A percentile compares a stretch with the other conserved stretches of the same genome.
Conservation (phyloP, 2,113 vertebrate genomes). For the Channa argus region DNA sequence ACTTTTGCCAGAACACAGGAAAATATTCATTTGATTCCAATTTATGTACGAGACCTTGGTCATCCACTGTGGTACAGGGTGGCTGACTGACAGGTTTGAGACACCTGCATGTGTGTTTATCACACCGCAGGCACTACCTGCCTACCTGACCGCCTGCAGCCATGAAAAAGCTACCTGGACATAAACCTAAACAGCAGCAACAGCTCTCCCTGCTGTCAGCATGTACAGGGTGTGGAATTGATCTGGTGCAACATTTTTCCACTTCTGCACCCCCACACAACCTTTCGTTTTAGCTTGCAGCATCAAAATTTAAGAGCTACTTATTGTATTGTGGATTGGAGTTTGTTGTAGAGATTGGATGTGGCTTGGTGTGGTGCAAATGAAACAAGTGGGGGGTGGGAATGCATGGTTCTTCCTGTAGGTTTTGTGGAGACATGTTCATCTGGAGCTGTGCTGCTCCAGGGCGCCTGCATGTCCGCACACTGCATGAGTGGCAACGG, state of each 20-base stretch:
- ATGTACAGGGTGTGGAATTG: conserved; percentile 59
- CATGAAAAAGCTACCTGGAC: conserved; percentile 68
- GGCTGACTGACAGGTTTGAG: conserved; percentile 72
- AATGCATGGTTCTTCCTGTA: conserved; percentile 65
- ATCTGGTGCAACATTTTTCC: conserved; percentile 50
- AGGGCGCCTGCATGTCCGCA: conserved; percentile 67
- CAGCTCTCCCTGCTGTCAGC: conserved; percentile 69
- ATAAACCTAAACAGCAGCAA: conserved; percentile 61
- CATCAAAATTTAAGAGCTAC: conserved; percentile 72
- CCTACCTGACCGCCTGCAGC: conserved; percentile 74
- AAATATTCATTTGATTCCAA: conserved; percentile 79
- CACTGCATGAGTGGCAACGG: conserved; percentile 80
- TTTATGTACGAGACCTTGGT: conserved; percentile 78
- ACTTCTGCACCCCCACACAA: conserved; percentile 34
- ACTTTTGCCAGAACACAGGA: conserved; percentile 65
- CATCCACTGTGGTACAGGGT: conserved; percentile 52
- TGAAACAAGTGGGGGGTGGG: conserved; percentile 67
- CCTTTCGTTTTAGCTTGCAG: conserved; percentile 57
- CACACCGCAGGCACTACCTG: conserved; percentile 64
- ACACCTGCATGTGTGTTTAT: conserved; percentile 69
- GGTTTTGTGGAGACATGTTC: conserved; percentile 85
- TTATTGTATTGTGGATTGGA: conserved; percentile 52
- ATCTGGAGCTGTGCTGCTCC: conserved; percentile 71
- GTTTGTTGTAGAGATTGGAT: conserved; percentile 66
- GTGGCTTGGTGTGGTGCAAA: conserved; percentile 83